These are phyloP conservation scores for Choloepus didactylus DNA, from an alignment of 2,797 vertebrate genomes.

Conservation along the genomic window DNA sequence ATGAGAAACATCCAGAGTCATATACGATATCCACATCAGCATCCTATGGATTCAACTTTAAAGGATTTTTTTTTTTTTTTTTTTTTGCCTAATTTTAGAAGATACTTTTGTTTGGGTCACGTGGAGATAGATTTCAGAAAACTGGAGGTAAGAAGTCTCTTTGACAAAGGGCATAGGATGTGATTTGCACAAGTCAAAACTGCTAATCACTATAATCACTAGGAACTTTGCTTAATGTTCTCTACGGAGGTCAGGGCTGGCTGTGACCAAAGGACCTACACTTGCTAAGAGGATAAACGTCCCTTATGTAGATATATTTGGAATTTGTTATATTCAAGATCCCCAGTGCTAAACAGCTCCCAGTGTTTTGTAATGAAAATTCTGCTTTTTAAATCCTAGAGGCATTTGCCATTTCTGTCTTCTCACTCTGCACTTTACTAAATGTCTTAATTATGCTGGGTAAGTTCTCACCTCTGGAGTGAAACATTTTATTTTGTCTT, in stretches of 20 bases:
- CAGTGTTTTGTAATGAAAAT: not conserved
- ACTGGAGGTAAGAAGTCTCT: not conserved
- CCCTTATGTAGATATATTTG: not conserved
- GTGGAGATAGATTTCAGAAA: not conserved
- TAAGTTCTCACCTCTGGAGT: not conserved
- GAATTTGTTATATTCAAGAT: not conserved
- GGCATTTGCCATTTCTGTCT: not conserved
- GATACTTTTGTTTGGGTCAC: not conserved
- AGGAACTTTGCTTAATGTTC: not conserved
- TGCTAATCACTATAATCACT: not conserved
- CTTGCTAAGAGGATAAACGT: not conserved
- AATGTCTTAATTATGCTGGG: not conserved
- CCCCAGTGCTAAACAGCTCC: not conserved
- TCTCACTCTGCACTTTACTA: not conserved
- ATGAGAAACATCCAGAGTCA: not conserved
- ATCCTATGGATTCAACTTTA: not conserved
- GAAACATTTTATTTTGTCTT: conserved; percentile 41
- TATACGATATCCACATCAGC: not conserved
- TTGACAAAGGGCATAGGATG: not conserved
- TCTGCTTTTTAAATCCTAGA: not conserved
- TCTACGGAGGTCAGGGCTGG: not conserved
- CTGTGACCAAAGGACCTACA: not conserved
- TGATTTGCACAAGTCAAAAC: not conserved
- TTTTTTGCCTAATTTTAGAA: not conserved
- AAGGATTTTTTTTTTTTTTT: not conserved